phyloP scores from a whole-genome alignment of 2,797 vertebrate species.

The Cyprinella venusta region DNA sequence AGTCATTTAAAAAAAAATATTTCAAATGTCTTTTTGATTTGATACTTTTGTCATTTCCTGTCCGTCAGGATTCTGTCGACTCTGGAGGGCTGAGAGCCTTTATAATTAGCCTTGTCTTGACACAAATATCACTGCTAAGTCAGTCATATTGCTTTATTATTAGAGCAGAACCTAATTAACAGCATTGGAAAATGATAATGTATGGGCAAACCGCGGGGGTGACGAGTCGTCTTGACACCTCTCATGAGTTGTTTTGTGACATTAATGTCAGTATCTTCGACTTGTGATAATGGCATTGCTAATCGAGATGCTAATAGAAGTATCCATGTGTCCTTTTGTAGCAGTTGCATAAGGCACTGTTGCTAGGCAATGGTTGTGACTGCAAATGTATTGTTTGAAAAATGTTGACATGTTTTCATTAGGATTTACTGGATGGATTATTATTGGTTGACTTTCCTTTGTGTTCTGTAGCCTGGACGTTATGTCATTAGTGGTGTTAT shows the following conservation, averaged over 20 bases:
- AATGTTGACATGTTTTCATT: constrained; percentile 17
- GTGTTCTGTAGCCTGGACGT: constrained; percentile 3
- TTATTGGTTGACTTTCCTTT: constrained; percentile 6
- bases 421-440: constrained; percentile 21
- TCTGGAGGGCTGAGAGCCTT: background rate
- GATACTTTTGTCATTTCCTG: background rate
- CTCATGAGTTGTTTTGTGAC: constrained; percentile 24
- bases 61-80: background rate
- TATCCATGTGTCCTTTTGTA: constrained; percentile 5
- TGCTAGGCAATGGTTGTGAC: constrained; percentile 44
- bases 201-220: background rate
- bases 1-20: too few species aligned
- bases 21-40: background rate
- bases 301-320: constrained; percentile 9
- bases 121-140: constrained; percentile 21
- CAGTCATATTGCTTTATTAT: constrained; percentile 18
- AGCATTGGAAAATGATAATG: background rate
- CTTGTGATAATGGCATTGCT: constrained; percentile 10
- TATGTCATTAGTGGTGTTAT: constrained; percentile 4
- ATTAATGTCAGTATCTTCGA: constrained; percentile 29
- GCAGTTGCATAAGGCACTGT: constrained; percentile 31
- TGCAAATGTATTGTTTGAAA: constrained; percentile 36
- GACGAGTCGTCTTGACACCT: constrained; percentile 17
- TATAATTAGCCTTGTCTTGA: constrained; percentile 21
- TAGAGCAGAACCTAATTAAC: constrained; percentile 39